Evolutionary conservation across 2,797 vertebrate species (phyloP), one percentile per base, ranked within the genome.

Genomic region (Trachurus trachurus): DNA sequence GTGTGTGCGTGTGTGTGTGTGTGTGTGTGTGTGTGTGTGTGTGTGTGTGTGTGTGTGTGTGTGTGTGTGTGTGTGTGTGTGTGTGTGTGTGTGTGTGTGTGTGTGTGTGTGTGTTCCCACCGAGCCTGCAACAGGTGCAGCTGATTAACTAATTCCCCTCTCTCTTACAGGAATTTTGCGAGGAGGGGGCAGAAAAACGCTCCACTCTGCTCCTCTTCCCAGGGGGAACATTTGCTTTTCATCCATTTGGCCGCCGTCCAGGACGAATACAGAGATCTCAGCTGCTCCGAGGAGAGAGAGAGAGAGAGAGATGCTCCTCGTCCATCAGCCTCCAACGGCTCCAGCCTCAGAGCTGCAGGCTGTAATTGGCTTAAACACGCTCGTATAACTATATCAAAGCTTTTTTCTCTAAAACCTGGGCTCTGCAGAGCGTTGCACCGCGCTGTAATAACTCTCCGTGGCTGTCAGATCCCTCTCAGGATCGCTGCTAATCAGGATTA

Each of bases 61-160:
- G 31, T 74, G 26, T 26, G 26, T 26, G 26, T 26, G 26, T 26
- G 26, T 26, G 26, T 26, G 42, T 44, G 42, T 44, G 42, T 62
- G 34, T 34, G 57, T 45, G 74, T 56, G 21, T 70, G 22, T 53
- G 19, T 37, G 45, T 50, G 72, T 39, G 50, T 65, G 29, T 45
- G 31, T 59, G 57, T 31, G 47, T 64, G 79, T 68, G 70, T 81
- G 70, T 86, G 73, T 88, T 92, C 87, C 87, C 89, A 91, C 67
- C 71, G 53, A 84, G 78, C 67, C 61, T 50, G 78, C 83, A 92
- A 93, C 92, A 94, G 92, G 91, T 94, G 93, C 90, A 81, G 87
- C 90, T 92, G 90, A 91, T 93, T 90, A 91, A 82, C 90, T 84
- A 87, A 89, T 87, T 87, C 83, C 79, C 70, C 78, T 65, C 82